phyloP scores from a whole-genome alignment of 2,888 invertebrate genomes.

The Gastrophysa polygoni region DNA sequence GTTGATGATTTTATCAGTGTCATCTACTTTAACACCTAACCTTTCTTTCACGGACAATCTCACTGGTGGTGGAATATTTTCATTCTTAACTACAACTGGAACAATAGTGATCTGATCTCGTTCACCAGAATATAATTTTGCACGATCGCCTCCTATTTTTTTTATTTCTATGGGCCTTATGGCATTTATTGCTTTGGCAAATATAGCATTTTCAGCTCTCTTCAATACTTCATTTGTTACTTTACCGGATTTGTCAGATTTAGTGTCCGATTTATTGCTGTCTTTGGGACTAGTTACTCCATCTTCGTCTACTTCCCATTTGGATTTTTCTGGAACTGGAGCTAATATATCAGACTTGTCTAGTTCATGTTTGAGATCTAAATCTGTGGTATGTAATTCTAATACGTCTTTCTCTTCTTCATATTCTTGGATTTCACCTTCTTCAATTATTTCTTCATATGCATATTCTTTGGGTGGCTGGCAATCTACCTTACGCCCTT shows the following conservation, averaged over 20 bases:
- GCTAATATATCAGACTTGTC: constrained; percentile 68
- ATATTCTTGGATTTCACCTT: constrained; percentile 49
- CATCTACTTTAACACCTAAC: constrained; percentile 77
- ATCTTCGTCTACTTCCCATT: constrained; percentile 86
- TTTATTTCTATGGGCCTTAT: constrained; percentile 75
- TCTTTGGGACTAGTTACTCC: constrained; percentile 47
- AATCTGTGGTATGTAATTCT: constrained; percentile 65
- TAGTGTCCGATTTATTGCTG: constrained; percentile 47
- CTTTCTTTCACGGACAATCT: constrained; percentile 79
- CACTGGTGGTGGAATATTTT: constrained; percentile 59
- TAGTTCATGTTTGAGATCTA: constrained; percentile 62
- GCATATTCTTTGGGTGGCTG: constrained; percentile 28
- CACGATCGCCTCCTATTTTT: constrained; percentile 73
- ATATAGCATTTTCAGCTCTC: constrained; percentile 89
- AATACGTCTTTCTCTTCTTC: constrained; percentile 63
- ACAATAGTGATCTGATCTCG: constrained; percentile 22
- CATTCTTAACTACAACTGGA: constrained; percentile 2
- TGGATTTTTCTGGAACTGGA: constrained; percentile 79
- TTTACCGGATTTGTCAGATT: constrained; percentile 65
- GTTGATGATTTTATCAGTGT: constrained; percentile 64
- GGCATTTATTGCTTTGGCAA: constrained; percentile 86
- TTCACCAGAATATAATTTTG: constrained; percentile 68
- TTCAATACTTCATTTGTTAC: constrained; percentile 87
- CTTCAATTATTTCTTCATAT: constrained; percentile 34
- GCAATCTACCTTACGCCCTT: too few species aligned